Conservation (phyloP, 1,140 invertebrate genomes). For the Oreohelix idahoensis region DNA sequence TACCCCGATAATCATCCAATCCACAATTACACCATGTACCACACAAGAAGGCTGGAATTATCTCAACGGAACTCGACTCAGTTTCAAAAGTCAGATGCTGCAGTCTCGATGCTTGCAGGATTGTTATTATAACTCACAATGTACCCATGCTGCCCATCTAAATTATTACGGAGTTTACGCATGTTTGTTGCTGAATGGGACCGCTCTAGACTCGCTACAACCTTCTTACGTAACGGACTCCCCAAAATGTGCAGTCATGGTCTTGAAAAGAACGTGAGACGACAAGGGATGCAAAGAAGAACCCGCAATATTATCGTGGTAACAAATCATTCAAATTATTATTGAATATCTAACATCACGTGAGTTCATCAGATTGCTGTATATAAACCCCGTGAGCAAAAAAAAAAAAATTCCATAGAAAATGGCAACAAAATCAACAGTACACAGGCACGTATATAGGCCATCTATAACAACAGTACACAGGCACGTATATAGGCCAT, state of each 20-base stretch:
- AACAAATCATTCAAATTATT: too few relatives aligned
- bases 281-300: too few relatives aligned
- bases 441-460: too few relatives aligned
- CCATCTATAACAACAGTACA: too few relatives aligned
- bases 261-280: not conserved
- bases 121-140: not conserved
- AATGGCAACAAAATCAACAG: too few relatives aligned
- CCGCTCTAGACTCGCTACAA: not conserved
- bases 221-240: not conserved
- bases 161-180: not conserved
- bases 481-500: too few relatives aligned
- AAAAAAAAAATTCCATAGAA: too few relatives aligned
- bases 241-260: not conserved
- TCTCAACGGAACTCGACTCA: not conserved
- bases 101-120: not conserved
- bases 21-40: not conserved
- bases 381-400: too few relatives aligned
- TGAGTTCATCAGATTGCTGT: too few relatives aligned
- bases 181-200: not conserved
- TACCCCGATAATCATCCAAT: not conserved
- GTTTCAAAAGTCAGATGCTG: not conserved
- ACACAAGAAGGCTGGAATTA: not conserved
- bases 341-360: too few relatives aligned
- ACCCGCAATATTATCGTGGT: too few relatives aligned
- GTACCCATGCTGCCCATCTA: not conserved